Base-by-base conservation (phyloP, 1,140 invertebrate species). In the Cotesia vestalis region DNA sequence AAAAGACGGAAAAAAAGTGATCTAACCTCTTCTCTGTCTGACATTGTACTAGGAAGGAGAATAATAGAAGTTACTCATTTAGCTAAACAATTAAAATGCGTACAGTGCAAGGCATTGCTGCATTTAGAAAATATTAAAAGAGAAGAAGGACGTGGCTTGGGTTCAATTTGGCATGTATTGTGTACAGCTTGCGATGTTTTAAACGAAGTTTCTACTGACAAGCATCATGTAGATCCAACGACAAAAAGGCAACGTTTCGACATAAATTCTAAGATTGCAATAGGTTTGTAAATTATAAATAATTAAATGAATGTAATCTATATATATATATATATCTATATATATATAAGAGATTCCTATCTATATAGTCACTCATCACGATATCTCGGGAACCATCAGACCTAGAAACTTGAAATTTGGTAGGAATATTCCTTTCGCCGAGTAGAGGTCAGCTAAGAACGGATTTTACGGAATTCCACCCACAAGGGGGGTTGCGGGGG, bases 221-320 rank as follows among this genome's bases (percentile, higher is more conserved):
- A 55, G 53, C 53, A 55, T 0, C 53, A 55, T 55, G 4, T 55
- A 55, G n/a, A 55, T 55, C 2, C 11, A 55, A 20, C 2, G 53
- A 55, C 53, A 0, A 55, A 20, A 55, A 55, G 53, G 2, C 60
- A 35, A 62, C 60, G 60, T 62, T 62, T 62, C 36, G 60, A 62
- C 36, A 62, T 62, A 62, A 62, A 62, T 62, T 62, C 60, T 38
- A 62, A 62, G 60, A 62, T 62, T 62, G 60, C 60, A 62, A 36
- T 62, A 62, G 60, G 60, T 62, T 62, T 62, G 60, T 62, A 35
- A 35, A 62, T 38, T 62, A 5, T 35, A 62, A n/a, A n/a, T 27
- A 35, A 62, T 62, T 27, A 34, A 35, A 62, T 62, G 4, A 35
- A 17, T 5, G 53, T 0, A 55, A 55, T 14, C 1, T n/a, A n/a